Evolutionary conservation across 92 coral and sea anemone species (phyloP), one percentile per base, ranked within the genome.

Genomic region (Ricordea florida): DNA sequence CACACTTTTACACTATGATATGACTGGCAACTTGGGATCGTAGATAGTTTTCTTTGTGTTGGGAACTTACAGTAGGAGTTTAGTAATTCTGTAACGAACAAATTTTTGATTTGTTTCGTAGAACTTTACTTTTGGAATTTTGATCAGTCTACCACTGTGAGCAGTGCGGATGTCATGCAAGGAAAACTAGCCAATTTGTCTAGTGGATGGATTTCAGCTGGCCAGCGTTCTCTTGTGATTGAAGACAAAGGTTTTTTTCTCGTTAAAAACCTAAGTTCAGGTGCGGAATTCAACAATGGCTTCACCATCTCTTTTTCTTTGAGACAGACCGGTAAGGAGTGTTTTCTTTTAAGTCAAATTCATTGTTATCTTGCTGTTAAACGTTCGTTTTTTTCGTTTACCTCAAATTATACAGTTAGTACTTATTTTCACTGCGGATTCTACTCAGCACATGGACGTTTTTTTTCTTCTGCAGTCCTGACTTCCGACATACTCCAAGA

Each of bases 401-500:
- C n/a, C n/a, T n/a, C n/a, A n/a, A n/a, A n/a, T n/a, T n/a, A n/a
- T n/a, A n/a, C n/a, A n/a, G n/a, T n/a, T n/a, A n/a, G n/a, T n/a
- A n/a, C n/a, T n/a, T n/a, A n/a, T n/a, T n/a, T n/a, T n/a, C n/a
- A n/a, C n/a, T n/a, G n/a, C n/a, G n/a, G n/a, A n/a, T n/a, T n/a
- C n/a, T n/a, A n/a, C n/a, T n/a, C n/a, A n/a, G n/a, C n/a, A n/a
- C n/a, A n/a, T n/a, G n/a, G n/a, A n/a, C n/a, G 17, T 46, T 51
- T 50, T 51, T n/a, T 51, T 24, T 8, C 31, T 5, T 3, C 13
- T 63, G 9, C 73, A 84, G 90, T 36, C 5, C 33, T 84, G 23
- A 62, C 75, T 33, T 84, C 90, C 11, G 49, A 57, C 36, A 84
- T 84, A 53, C 90, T 84, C 18, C 74, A 66, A 13, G 81, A 84